Evolutionary conservation across 2,113 vertebrate species (phyloP).

Genomic region (Psammodynastes pulverulentus): DNA sequence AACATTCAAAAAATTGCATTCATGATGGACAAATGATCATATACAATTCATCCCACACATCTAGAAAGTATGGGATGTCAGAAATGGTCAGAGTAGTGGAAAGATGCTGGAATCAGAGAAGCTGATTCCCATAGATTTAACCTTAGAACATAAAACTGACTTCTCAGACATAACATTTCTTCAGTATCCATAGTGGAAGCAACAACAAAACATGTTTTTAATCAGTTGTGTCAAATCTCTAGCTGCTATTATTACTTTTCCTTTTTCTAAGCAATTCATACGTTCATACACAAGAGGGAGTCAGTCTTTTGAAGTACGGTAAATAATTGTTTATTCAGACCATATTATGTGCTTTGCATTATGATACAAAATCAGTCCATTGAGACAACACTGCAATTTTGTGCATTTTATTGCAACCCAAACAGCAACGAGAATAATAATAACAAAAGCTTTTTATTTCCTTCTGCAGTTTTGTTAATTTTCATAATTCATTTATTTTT

Average conservation of each 20-base stretch:
- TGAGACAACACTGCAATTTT: not conserved
- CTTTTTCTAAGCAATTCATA: conserved; percentile 19
- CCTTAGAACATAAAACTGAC: conserved; percentile 2
- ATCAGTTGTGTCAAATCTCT: not conserved
- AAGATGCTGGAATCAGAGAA: not conserved
- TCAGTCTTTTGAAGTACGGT: conserved; percentile 20
- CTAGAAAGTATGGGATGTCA: not conserved
- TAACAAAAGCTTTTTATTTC: not conserved
- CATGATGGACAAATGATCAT: not conserved
- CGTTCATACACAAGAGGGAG: conserved; percentile 31
- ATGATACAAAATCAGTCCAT: not conserved
- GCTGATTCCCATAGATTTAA: not conserved
- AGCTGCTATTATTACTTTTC: not conserved
- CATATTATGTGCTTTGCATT: not conserved
- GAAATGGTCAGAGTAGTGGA: not conserved
- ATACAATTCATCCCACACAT: not conserved
- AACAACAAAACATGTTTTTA: not conserved
- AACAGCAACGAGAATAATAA: not conserved
- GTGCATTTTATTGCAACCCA: not conserved
- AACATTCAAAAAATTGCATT: not conserved
- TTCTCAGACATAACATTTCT: not conserved
- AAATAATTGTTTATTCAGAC: conserved; percentile 11
- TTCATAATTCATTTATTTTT: not conserved
- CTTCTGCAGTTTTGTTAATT: not conserved
- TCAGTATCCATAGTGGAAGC: not conserved